Base-by-base conservation (phyloP, 1,140 invertebrate species). In the Lepidurus arcticus region DNA sequence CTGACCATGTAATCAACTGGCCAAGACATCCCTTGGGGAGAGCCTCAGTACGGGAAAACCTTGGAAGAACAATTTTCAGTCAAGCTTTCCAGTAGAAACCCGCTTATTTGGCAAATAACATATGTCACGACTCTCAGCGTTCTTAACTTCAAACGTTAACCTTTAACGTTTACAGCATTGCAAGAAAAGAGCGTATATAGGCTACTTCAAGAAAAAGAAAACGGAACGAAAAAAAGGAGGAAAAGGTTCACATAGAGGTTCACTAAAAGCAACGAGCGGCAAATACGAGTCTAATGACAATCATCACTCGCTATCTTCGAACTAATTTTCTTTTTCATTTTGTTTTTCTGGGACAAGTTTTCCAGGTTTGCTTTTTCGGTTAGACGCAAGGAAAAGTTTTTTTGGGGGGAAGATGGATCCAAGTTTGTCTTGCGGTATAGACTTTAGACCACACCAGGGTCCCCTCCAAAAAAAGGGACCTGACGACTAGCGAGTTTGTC, bases 81-180 rank as follows among this genome's bases (percentile, higher is more conserved):
- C 53, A 9, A 21, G 16, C 21, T 65, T 65, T 65, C 53, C 53
- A 65, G 53, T n/a, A 65, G 53, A 16, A 65, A 65, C 53, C 53
- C 53, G 53, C 53, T 65, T 65, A 65, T 65, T 65, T 65, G 53
- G 53, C 53, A 65, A 65, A 65, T 65, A 65, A 65, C 53, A 65
- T 16, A 65, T 65, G 53, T 65, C 53, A 65, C 53, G 53, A 65
- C 53, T 65, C 34, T 34, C 34, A 34, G 34, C 34, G 34, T 34
- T 65, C 53, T 65, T 10, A 34, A 34, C 34, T 47, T 65, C 53
- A 13, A 65, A 65, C 53, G 21, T 9, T 65, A 65, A 65, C 53
- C 53, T 65, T 65, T 65, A n/a, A 65, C 16, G 53, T 65, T 65
- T 21, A 65, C 53, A 65, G 53, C 53, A n/a, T 65, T 9, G 16